Evolutionary conservation across 1,140 invertebrate genomes (phyloP).

Genomic region (Bombus impatiens): DNA sequence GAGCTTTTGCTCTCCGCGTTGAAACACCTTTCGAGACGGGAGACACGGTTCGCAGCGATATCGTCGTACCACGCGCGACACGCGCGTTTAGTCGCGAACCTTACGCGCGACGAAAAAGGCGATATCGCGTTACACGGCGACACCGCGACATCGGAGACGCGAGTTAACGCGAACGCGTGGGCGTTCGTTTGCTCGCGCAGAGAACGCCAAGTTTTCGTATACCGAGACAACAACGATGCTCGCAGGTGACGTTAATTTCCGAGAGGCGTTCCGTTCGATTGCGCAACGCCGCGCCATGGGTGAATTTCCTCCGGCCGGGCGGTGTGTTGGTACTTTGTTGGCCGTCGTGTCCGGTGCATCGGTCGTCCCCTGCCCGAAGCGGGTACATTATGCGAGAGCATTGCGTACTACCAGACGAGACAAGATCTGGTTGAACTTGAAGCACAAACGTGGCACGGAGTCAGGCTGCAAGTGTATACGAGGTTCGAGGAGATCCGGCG

Average conservation of each 20-base stretch:
- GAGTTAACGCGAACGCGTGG: too few relatives aligned
- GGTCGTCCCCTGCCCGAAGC: not conserved
- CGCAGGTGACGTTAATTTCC: not conserved
- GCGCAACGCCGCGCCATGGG: not conserved
- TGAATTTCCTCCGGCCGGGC: not conserved
- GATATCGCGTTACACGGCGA: too few relatives aligned
- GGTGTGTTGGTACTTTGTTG: not conserved
- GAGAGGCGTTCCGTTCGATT: not conserved
- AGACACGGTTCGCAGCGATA: too few relatives aligned
- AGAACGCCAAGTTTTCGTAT: too few relatives aligned
- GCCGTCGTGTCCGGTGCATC: not conserved
- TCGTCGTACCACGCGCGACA: too few relatives aligned
- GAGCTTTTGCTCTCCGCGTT: not conserved
- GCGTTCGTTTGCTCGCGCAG: too few relatives aligned
- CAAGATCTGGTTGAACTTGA: constrained; percentile 46
- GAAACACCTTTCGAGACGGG: not conserved
- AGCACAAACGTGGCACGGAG: not conserved
- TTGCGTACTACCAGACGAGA: constrained; percentile 37
- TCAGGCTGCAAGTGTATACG: not conserved
- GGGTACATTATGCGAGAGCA: constrained; percentile 29
- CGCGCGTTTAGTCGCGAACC: not conserved
- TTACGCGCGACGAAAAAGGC: too few relatives aligned
- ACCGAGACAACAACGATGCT: not conserved
- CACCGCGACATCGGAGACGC: too few relatives aligned
- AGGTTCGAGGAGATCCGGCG: not conserved